Percentiles rank a stretch among this genome's conserved stretches.
phyloP scores from a whole-genome alignment of 2,797 vertebrate genomes.

The Microctenopoma lineatum region DNA sequence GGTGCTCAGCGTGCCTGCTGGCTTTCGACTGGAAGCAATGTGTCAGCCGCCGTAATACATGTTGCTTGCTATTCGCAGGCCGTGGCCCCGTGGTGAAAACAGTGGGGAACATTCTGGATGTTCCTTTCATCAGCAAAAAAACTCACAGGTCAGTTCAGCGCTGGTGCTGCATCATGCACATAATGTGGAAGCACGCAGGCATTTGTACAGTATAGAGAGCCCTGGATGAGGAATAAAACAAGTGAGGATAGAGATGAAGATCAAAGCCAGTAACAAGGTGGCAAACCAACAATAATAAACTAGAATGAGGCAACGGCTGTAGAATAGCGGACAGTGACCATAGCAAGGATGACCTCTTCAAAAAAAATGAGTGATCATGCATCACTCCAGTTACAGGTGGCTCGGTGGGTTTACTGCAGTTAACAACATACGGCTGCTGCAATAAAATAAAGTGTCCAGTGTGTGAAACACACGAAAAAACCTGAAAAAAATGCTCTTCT shows the following conservation, averaged over 20 bases:
- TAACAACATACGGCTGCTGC: constrained; percentile 29
- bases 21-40: constrained; percentile 51
- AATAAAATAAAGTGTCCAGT: background rate
- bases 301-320: background rate
- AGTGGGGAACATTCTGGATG: constrained; percentile 68
- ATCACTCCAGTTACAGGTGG: constrained; percentile 22
- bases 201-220: constrained; percentile 63
- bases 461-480: constrained; percentile 4
- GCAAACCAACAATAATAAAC: background rate
- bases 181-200: constrained; percentile 55
- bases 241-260: constrained; percentile 13
- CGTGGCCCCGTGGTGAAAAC: constrained; percentile 42
- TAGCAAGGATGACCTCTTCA: constrained; percentile 10
- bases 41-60: constrained; percentile 23
- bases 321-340: constrained; percentile 17
- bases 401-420: constrained; percentile 18
- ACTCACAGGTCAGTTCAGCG: constrained; percentile 58
- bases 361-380: constrained; percentile 20
- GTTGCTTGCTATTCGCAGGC: constrained; percentile 20
- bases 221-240: constrained; percentile 28
- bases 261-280: constrained; percentile 5
- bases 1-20: constrained; percentile 26
- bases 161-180: constrained; percentile 64
- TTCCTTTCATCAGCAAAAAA: constrained; percentile 69
- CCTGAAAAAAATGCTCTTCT: background rate